A percentile compares a stretch with the other conserved stretches of the same genome.
Evolutionary conservation across 2,888 invertebrate species (phyloP).

Genomic region (Catocala fraxini): DNA sequence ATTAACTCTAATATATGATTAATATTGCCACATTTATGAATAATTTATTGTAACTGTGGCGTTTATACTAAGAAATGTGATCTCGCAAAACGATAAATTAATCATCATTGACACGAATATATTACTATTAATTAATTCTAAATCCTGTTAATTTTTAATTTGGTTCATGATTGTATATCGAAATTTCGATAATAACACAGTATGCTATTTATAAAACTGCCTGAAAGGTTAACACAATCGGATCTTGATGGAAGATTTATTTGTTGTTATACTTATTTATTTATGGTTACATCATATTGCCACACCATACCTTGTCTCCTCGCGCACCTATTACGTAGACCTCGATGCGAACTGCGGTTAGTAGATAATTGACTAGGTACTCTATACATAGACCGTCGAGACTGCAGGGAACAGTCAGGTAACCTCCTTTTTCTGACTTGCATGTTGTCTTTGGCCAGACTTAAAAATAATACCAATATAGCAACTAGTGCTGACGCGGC

Average conservation of each 20-base stretch:
- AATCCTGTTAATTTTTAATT: conserved; percentile 44
- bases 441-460: no score
- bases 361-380: no score
- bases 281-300: not conserved
- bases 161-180: conserved; percentile 32
- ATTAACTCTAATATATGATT: conserved; percentile 60
- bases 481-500: no score
- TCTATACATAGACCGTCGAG: no score
- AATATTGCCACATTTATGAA: conserved; percentile 61
- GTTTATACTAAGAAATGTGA: conserved; percentile 40
- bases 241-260: not conserved
- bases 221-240: not conserved
- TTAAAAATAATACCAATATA: no score
- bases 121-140: conserved; percentile 48
- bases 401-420: no score
- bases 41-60: conserved; percentile 38
- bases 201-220: not conserved
- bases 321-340: no score
- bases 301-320: not conserved
- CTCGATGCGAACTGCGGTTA: no score
- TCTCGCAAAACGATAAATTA: conserved; percentile 37
- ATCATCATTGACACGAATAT: conserved; percentile 38
- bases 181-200: conserved; percentile 2
- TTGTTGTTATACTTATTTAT: not conserved
- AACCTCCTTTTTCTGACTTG: no score